These are phyloP conservation scores for Arion vulgaris DNA, from an alignment of 1,140 invertebrate species.

Conservation along the genomic window DNA sequence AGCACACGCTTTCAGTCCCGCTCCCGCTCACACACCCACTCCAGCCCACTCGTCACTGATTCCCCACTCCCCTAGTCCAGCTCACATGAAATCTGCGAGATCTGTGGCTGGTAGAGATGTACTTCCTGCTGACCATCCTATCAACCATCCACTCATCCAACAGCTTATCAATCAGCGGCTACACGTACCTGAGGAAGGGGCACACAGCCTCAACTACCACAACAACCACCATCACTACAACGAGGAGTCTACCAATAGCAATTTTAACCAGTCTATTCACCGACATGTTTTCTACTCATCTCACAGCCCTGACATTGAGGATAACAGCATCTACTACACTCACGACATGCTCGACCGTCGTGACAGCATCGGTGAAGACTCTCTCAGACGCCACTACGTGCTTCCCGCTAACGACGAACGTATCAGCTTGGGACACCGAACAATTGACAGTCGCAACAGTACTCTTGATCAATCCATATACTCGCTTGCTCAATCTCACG, in stretches of 20 bases:
- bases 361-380: neutral
- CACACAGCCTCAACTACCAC: neutral
- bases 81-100: neutral
- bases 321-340: neutral
- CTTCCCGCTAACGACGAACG: too few species aligned
- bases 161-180: slow-evolving; percentile 38
- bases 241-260: neutral
- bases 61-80: slow-evolving; percentile 17
- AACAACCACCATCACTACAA: neutral
- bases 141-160: slow-evolving; percentile 39
- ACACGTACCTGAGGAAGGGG: slow-evolving; percentile 22
- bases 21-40: neutral
- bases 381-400: neutral
- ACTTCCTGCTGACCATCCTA: slow-evolving; percentile 32
- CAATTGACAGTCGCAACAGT: neutral
- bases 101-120: neutral
- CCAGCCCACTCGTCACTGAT: neutral
- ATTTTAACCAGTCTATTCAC: neutral
- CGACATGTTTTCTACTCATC: neutral
- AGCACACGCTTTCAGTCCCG: slow-evolving; percentile 10
- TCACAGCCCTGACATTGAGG: neutral
- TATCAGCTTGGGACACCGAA: neutral
- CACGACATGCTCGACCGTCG: neutral
- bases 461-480: neutral
- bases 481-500: neutral